Evolutionary conservation across 2,797 vertebrate genomes (phyloP), one percentile per base, ranked within the genome.

Genomic region (Hafferia zeledoni): DNA sequence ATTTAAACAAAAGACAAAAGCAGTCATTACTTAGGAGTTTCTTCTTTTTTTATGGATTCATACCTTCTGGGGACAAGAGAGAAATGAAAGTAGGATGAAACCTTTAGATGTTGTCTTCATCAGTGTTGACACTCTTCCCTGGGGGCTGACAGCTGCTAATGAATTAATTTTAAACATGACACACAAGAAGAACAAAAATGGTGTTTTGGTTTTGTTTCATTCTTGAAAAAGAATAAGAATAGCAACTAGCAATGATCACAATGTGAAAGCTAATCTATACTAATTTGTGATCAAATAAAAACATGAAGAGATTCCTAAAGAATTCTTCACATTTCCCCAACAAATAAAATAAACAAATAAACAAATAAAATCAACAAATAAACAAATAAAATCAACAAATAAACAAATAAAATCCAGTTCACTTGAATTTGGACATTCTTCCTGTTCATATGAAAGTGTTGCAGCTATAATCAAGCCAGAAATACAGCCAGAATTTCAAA

Each of bases 71-170:
- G 96, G 94, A 98, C 96, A 96, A 94, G 92, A 97, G 96, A 97
- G 95, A 97, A 97, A 97, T 97, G 95, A 95, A 96, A 92, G 96
- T 98, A 97, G 98, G 65, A 90, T 95, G 97, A 98, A 98, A 98
- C 96, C 93, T 96, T 97, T 89, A 97, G 96, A 96, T 96, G 92
- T 76, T 96, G 94, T 94, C 96, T 96, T 97, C 95, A 97, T 95
- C 94, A 93, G 55, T 91, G 91, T 88, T 98, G 97, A 97, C 96
- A 96, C 76, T 95, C 94, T 93, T 86, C 90, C 91, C 95, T 93
- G 68, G 49, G 90, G 88, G 76, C 95, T 97, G 98, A 97, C 97
- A 98, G 96, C 94, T 97, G 96, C 83, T 98, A 98, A 98, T 97
- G 93, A 98, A 97, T 97, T 98, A 72, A 96, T 97, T 98, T 98